Evolutionary conservation across 2,113 vertebrate species (phyloP).

Genomic region (Chloebia gouldiae): DNA sequence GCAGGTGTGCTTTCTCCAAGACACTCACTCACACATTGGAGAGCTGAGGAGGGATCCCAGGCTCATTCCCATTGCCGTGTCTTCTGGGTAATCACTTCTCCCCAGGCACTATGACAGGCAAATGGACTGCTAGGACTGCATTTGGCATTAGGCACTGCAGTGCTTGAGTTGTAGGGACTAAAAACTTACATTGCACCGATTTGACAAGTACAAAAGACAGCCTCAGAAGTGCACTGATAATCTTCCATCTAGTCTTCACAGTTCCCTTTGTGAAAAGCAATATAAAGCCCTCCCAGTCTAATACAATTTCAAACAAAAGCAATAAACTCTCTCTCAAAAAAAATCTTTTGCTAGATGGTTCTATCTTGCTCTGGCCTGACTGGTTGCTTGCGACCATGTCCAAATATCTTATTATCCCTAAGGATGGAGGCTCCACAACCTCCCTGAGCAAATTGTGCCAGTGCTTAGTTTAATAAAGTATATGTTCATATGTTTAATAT

Average conservation of each 20-base stretch:
- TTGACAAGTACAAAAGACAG: neutral
- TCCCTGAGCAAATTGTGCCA: neutral
- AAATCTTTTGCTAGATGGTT: neutral
- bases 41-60: neutral
- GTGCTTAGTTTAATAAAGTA: neutral
- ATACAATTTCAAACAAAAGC: neutral
- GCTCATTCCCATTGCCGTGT: rapidly evolving
- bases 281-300: neutral
- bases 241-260: neutral
- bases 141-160: neutral
- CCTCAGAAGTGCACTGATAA: neutral
- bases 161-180: neutral
- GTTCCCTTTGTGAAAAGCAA: neutral
- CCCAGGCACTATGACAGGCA: neutral
- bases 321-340: neutral
- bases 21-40: neutral
- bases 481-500: neutral
- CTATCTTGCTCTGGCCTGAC: neutral
- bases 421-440: neutral
- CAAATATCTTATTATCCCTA: neutral
- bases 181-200: neutral
- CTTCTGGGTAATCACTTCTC: neutral
- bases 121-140: neutral
- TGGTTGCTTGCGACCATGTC: neutral
- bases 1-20: neutral